Conservation (phyloP, 2,113 vertebrate genomes). For the Pithys albifrons region DNA sequence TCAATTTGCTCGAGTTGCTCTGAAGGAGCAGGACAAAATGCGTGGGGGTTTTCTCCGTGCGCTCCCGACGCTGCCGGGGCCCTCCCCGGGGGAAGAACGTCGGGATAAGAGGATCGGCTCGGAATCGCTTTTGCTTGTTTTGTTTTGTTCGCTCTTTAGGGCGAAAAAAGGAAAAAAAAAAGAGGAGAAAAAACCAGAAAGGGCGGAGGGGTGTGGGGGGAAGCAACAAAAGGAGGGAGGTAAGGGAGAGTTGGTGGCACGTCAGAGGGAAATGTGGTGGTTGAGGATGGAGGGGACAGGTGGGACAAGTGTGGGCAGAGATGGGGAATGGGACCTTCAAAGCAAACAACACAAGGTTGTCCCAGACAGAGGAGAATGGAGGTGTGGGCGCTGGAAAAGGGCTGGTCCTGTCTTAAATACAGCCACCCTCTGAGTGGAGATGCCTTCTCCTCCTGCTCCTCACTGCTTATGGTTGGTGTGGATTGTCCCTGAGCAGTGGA, state of each 20-base stretch:
- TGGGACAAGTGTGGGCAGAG: neutral
- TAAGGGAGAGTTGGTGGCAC: neutral
- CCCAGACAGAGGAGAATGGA: neutral
- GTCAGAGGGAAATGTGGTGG: neutral
- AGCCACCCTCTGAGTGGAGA: accelerated
- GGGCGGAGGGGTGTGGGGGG: neutral
- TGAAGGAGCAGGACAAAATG: conserved; percentile 37
- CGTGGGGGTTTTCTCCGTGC: neutral
- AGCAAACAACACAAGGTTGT: neutral
- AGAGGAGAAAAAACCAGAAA: neutral
- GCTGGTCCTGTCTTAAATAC: neutral
- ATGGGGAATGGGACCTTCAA: neutral
- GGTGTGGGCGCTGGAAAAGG: neutral
- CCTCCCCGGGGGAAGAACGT: conserved; percentile 54
- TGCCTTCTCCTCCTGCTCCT: neutral
- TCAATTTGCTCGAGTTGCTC: conserved; percentile 71
- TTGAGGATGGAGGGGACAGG: neutral
- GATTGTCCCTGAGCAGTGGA: neutral
- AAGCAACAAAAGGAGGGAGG: neutral
- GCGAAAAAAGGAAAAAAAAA: too few relatives aligned
- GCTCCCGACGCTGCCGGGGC: neutral
- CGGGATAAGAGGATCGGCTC: conserved; percentile 65
- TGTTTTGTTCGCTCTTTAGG: conserved; percentile 48
- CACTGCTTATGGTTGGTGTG: accelerated
- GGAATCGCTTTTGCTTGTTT: conserved; percentile 36